Percentiles rank a stretch among this genome's conserved stretches.
Conservation (phyloP, 2,113 vertebrate genomes). For the Elanoides forficatus region DNA sequence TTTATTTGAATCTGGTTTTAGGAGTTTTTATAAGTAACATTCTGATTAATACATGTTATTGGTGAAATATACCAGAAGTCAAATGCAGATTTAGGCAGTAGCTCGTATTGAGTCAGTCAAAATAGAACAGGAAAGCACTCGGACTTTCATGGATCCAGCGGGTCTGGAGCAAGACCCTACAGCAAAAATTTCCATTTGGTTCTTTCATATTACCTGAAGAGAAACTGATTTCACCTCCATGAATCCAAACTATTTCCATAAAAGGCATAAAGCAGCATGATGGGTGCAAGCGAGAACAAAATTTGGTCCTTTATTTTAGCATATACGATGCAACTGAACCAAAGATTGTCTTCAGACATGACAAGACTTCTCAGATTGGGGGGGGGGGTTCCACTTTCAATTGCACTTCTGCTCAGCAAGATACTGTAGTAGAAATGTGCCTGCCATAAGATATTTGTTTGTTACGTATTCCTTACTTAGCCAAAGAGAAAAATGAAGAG, state of each 20-base stretch:
- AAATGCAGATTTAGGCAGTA: neutral
- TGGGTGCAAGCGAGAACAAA: neutral
- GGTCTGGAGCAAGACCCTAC: neutral
- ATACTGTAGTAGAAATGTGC: neutral
- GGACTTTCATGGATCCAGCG: neutral
- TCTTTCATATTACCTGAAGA: neutral
- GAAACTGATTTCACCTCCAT: neutral
- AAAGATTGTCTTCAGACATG: neutral
- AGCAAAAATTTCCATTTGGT: neutral
- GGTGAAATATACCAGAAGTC: neutral
- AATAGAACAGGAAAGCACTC: neutral
- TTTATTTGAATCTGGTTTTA: neutral
- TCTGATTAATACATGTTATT: neutral
- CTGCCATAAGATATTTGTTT: neutral
- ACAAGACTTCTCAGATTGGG: neutral
- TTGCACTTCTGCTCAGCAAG: neutral
- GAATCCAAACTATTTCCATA: neutral
- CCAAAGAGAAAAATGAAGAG: neutral
- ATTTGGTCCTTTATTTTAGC: neutral
- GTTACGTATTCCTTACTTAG: neutral
- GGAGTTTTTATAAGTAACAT: neutral
- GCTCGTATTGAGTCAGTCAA: neutral
- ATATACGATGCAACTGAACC: neutral
- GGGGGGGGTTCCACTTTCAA: neutral
- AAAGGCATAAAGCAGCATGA: neutral